These are phyloP conservation scores for Ochropleura plecta DNA, from an alignment of 2,888 invertebrate species.

Conservation along the genomic window DNA sequence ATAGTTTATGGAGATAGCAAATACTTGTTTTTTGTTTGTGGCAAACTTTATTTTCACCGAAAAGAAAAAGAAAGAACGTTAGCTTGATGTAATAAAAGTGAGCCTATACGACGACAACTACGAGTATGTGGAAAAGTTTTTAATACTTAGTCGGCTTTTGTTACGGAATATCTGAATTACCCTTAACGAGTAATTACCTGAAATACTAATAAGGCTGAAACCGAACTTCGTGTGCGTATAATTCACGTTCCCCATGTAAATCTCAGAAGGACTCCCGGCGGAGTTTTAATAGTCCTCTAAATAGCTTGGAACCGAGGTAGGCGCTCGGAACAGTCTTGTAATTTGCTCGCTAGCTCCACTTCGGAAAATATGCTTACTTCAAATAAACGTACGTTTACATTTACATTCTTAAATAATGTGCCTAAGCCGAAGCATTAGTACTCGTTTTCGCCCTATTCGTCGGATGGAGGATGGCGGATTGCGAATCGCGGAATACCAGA, in stretches of 20 bases:
- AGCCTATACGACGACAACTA: background rate
- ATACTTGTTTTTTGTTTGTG: conserved; percentile 48
- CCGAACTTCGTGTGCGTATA: conserved; percentile 74
- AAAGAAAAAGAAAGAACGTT: conserved; percentile 25
- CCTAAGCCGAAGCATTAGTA: conserved; percentile 70
- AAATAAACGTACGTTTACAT: conserved; percentile 66
- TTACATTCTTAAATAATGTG: conserved; percentile 72
- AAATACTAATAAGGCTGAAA: conserved; percentile 71
- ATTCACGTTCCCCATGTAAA: conserved; percentile 80
- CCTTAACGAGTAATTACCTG: conserved; percentile 54
- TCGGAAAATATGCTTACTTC: conserved; percentile 77
- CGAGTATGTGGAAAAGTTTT: background rate
- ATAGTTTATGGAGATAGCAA: conserved; percentile 46
- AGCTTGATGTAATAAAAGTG: conserved; percentile 27
- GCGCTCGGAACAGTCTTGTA: conserved; percentile 78
- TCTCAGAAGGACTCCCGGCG: conserved; percentile 77
- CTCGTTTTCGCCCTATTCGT: conserved; percentile 69
- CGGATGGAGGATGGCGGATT: conserved; percentile 34
- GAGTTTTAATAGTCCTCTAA: conserved; percentile 84
- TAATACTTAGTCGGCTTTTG: conserved; percentile 17
- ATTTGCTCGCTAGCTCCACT: conserved; percentile 77
- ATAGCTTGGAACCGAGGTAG: conserved; percentile 77
- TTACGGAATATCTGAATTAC: conserved; percentile 33
- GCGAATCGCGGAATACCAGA: conserved; percentile 31
- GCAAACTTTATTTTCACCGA: conserved; percentile 18